A percentile compares a stretch with the other conserved stretches of the same genome.
These are phyloP conservation scores for Oreochromis niloticus DNA, from an alignment of 2,113 vertebrate genomes.

Conservation along the genomic window DNA sequence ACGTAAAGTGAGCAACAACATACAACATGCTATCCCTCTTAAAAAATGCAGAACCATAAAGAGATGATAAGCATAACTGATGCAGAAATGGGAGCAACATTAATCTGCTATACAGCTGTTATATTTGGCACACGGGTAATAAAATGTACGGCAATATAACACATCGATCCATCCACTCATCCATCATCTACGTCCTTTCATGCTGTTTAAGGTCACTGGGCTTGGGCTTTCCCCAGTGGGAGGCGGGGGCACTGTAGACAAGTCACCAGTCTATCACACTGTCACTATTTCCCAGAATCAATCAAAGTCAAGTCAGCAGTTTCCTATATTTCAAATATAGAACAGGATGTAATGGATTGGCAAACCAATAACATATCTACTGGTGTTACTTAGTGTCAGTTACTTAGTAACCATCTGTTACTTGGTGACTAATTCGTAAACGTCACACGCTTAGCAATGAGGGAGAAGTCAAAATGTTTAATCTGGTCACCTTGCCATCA, in stretches of 20 bases:
- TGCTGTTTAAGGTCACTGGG: neutral
- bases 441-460: neutral
- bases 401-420: conserved; percentile 19
- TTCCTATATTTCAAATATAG: neutral
- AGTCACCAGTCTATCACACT: neutral
- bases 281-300: neutral
- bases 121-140: neutral
- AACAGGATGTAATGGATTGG: neutral
- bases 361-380: neutral
- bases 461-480: neutral
- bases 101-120: neutral
- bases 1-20: neutral
- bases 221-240: neutral
- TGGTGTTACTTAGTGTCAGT: neutral
- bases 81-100: neutral
- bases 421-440: neutral
- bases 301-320: neutral
- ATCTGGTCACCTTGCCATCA: conserved; percentile 2
- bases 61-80: neutral
- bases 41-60: neutral
- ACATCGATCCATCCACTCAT: neutral
- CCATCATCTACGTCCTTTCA: neutral
- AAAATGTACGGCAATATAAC: neutral
- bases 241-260: neutral
- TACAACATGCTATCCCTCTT: neutral